These are phyloP conservation scores for Drosophila phalerata DNA, from an alignment of 2,888 invertebrate genomes.

Conservation along the genomic window DNA sequence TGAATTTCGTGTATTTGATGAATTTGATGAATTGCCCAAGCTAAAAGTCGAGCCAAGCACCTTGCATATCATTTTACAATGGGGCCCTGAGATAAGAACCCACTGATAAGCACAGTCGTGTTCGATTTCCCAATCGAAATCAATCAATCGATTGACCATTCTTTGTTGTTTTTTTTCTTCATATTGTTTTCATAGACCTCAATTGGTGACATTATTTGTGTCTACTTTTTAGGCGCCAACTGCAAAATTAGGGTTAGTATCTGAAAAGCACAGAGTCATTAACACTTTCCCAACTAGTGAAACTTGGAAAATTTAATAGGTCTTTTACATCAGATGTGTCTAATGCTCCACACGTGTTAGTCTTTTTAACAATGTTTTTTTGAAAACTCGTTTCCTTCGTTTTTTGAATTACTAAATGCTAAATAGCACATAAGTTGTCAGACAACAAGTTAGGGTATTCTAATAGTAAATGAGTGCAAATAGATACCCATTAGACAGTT, in stretches of 20 bases:
- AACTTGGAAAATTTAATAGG: background rate
- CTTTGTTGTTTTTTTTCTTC: background rate
- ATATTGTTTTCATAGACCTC: background rate
- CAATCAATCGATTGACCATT: constrained; percentile 68
- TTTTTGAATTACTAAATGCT: constrained; percentile 37
- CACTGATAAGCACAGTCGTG: constrained; percentile 42
- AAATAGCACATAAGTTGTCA: constrained; percentile 1
- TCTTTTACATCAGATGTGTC: constrained; percentile 8
- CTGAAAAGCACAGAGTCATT: background rate
- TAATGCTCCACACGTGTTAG: constrained; percentile 23
- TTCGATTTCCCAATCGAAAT: constrained; percentile 46
- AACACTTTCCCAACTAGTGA: background rate
- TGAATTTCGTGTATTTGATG: constrained; percentile 65
- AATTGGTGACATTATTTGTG: constrained; percentile 58
- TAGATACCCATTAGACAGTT: background rate
- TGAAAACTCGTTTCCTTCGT: constrained; percentile 47
- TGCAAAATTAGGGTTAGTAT: constrained; percentile 70
- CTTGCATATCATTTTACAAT: constrained; percentile 65
- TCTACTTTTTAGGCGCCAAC: constrained; percentile 34
- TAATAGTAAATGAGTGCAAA: background rate
- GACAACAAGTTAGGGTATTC: background rate
- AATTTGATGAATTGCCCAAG: constrained; percentile 69
- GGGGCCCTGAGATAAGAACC: constrained; percentile 37
- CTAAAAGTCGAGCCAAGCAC: constrained; percentile 54
- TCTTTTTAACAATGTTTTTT: background rate